phyloP scores from a whole-genome alignment of 2,888 invertebrate genomes.

The Dolichomitus sp. region DNA sequence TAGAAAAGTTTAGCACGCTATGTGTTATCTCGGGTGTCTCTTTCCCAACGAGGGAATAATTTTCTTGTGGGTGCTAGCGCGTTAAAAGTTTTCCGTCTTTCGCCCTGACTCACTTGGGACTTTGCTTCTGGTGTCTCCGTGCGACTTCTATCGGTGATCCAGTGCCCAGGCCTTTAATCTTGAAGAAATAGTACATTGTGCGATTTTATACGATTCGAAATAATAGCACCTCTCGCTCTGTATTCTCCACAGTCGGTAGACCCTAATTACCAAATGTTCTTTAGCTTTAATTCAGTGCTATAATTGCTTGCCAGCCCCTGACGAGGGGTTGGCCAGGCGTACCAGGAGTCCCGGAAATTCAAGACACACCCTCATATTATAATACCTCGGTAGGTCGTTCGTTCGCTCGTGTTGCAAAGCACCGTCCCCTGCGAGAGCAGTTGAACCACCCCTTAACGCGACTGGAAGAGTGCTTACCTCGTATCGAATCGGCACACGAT shows the following conservation, averaged over 20 bases:
- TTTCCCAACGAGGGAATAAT: slow-evolving; percentile 74
- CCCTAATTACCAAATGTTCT: slow-evolving; percentile 86
- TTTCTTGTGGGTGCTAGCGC: slow-evolving; percentile 60
- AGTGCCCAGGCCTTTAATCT: slow-evolving; percentile 59
- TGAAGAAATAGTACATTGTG: slow-evolving; percentile 47
- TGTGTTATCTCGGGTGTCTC: slow-evolving; percentile 67
- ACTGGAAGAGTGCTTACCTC: slow-evolving; percentile 55
- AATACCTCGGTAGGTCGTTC: slow-evolving; percentile 67
- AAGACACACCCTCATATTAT: slow-evolving; percentile 71
- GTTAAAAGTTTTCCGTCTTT: slow-evolving; percentile 59
- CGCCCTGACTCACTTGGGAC: background rate
- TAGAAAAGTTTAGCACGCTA: slow-evolving; percentile 57
- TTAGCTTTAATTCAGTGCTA: slow-evolving; percentile 84
- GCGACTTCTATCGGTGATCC: slow-evolving; percentile 40
- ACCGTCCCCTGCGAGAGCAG: slow-evolving; percentile 48
- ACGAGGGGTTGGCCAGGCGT: slow-evolving; percentile 72
- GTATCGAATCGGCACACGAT: slow-evolving; percentile 29
- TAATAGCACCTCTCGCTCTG: slow-evolving; percentile 66
- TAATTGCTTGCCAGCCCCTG: slow-evolving; percentile 83
- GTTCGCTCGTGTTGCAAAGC: slow-evolving; percentile 33
- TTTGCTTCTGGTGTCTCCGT: slow-evolving; percentile 3
- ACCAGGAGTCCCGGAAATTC: slow-evolving; percentile 70
- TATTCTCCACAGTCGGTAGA: slow-evolving; percentile 79
- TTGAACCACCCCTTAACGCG: slow-evolving; percentile 44
- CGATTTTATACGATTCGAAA: slow-evolving; percentile 49